Evolutionary conservation across 2,888 invertebrate species (phyloP), one percentile per base, ranked within the genome.

Genomic region (Phortica magna): DNA sequence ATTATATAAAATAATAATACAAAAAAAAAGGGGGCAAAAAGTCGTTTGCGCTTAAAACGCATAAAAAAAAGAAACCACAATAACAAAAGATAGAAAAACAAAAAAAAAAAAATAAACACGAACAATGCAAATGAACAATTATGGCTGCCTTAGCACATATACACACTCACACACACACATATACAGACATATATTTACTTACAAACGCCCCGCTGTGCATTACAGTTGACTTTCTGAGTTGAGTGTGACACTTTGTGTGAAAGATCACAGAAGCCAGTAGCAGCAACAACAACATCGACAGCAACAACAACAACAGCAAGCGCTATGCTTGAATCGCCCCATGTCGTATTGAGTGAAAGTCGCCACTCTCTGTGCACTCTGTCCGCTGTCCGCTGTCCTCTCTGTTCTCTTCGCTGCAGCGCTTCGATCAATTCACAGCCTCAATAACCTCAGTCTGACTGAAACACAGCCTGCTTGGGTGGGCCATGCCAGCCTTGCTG

Each of bases 51-150:
- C 48, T 48, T 14, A 48, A 48, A 48, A 48, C 48, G 48, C 48
- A 48, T 48, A 9, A 14, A 48, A 48, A 14, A n/a, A n/a, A n/a
- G n/a, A n/a, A n/a, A n/a, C n/a, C n/a, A 48, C 10, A 9, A 48
- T 6, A 48, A 48, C 48, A 48, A 48, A 12, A 7, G 2, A 48
- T 48, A 48, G 14, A 61, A 61, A 6, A 61, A 22, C 22, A 61
- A 61, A 12, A 59, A 4, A 12, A 4, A 12, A 59, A 59, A 12
- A 59, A 59, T 17, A 59, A 59, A 5, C 4, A 61, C 22, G 22
- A 61, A 48, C 48, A 48, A 48, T 48, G 48, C 48, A 48, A 48
- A 48, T 48, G 48, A 48, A 48, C 48, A 48, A 48, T 48, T 48
- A 48, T 48, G 48, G 48, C 48, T 48, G 48, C 48, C 48, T 12